Evolutionary conservation across 2,888 invertebrate species (phyloP), one percentile per base, ranked within the genome.

Genomic region (Sesia apiformis): DNA sequence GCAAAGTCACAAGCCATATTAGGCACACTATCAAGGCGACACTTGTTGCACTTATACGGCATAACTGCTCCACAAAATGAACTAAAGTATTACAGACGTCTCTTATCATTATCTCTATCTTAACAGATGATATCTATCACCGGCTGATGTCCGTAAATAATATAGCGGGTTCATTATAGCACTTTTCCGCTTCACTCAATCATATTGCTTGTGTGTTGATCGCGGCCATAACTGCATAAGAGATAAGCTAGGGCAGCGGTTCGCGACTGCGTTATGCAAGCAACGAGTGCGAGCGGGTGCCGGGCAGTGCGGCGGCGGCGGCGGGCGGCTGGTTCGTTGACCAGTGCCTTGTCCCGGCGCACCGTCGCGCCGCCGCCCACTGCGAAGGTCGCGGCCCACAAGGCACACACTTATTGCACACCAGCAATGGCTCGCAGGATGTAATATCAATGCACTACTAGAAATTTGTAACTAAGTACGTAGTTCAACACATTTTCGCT

Each of bases 41-140:
- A 87, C 86, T 86, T 81, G 88, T 84, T 89, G 89, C 89, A 85
- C 89, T 79, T 89, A 88, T 89, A 89, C 81, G 89, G 89, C 76
- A 66, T 76, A 82, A 84, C 76, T 82, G 84, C 78, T 86, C 84
- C 72, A 86, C 79, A 78, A 84, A 81, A 74, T 74, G 60, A 66
- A 65, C 71, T 70, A 72, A 74, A 68, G 63, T 66, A 68, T 62
- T 61, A 72, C 65, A 76, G 70, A 77, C 69, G 69, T 75, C 69
- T 79, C 5, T 23, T 42, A 42, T 42, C 42, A 42, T 82, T 2
- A 78, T 77, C 76, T 73, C 67, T 71, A 66, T 72, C 67, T 66
- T 58, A 65, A 64, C n/a, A 51, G 61, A 69, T 67, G 59, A 7
- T 57, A 58, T 70, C 65, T 70, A 69, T 72, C 66, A 65, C 57